phyloP scores from a whole-genome alignment of 2,888 invertebrate species.

The Epicampocera succincta region DNA sequence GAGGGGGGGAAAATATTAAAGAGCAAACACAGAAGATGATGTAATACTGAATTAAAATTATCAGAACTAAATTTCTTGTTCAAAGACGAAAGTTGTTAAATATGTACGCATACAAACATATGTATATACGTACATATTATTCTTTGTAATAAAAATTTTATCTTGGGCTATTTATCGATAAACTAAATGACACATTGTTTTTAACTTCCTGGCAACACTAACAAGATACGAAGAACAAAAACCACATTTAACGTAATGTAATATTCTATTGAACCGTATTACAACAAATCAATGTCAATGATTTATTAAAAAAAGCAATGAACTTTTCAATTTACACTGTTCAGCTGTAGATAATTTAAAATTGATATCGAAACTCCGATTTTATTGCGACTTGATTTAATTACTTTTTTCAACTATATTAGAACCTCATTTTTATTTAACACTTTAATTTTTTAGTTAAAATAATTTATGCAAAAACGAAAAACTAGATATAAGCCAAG shows the following conservation, averaged over 20 bases:
- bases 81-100: no score
- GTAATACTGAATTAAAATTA: not conserved
- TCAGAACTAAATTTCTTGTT: not conserved
- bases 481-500: not conserved
- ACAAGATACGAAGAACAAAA: not conserved
- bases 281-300: slow-evolving; percentile 62
- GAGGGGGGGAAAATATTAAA: no score
- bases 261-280: slow-evolving; percentile 25
- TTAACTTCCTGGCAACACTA: slow-evolving; percentile 42
- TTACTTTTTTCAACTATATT: not conserved
- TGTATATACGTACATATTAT: not conserved
- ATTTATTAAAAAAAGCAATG: slow-evolving; percentile 51
- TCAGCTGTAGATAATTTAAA: slow-evolving; percentile 31
- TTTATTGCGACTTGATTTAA: not conserved
- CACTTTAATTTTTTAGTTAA: slow-evolving; percentile 1
- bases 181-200: not conserved
- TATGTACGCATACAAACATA: not conserved
- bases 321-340: slow-evolving; percentile 34
- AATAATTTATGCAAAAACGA: slow-evolving; percentile 38
- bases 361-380: no score
- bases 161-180: no score
- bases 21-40: not conserved
- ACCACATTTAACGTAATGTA: slow-evolving; percentile 4
- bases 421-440: not conserved
- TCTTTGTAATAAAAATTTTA: not conserved